Base-by-base conservation (phyloP, 2,797 vertebrate genomes). In the Siniperca undulata region DNA sequence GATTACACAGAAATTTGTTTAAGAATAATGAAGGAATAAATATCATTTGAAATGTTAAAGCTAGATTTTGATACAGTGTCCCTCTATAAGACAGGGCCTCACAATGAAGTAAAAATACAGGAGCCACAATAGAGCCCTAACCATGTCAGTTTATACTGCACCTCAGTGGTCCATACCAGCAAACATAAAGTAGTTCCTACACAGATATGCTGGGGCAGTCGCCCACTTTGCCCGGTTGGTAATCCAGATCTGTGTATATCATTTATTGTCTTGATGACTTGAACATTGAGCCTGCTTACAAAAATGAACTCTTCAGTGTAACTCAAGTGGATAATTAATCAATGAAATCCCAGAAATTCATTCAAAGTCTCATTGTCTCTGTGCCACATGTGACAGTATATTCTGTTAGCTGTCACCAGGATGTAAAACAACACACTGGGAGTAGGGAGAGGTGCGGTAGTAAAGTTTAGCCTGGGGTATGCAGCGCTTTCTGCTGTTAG, bases 351-450 rank as follows among this genome's bases (percentile, higher is more conserved):
- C 13, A 56, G 3, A 38, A 6, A 42, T 30, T 58, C 34, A 24
- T 40, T 72, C 0, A 55, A 42, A 66, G 44, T 48, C 55, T 19
- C 48, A 50, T 17, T 74, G 60, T 42, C 7, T 73, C 46, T 62
- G 48, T 19, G 16, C 52, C n/a, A 24, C 11, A 16, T 30, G 27
- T 70, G 69, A 69, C 52, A 34, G n/a, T 44, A 61, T 74, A 22
- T 36, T 78, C 56, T 81, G 70, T 66, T 66, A 14, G 55, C 40
- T 36, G 61, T 79, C 55, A 70, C 42, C 77, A 80, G 77, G 70
- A 84, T 36, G 84, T 44, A 69, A 70, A 70, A 46, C 24, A 67
- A 59, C 30, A 59, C 56, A 64, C 14, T 42, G 48, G 38, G 9
- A 16, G n/a, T 8, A n/a, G n/a, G 14, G 14, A 30, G 30, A 40